Evolutionary conservation across 2,888 invertebrate species (phyloP), one percentile per base, ranked within the genome.

Genomic region (Epicampocera succincta): DNA sequence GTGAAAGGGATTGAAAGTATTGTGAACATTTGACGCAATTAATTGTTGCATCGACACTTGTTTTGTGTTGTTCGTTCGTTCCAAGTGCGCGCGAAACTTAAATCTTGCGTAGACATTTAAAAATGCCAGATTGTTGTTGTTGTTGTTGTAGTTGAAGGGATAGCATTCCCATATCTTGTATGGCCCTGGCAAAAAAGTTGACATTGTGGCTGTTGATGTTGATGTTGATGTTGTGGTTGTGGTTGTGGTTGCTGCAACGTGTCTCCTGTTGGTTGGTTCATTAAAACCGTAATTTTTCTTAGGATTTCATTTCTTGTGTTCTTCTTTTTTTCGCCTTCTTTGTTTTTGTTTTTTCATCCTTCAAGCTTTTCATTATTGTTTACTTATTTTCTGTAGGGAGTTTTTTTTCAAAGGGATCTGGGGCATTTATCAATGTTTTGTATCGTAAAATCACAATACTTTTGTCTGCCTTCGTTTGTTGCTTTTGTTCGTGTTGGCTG

Each of bases 31-130:
- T 83, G 81, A 83, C 83, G 83, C 83, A 78, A 76, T 83, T 83
- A 83, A 81, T 83, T 81, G 83, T 72, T 66, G 72, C 80, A 81
- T 81, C 83, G 81, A 81, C 83, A 83, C 83, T 81, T 83, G 83
- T 80, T 83, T 68, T 69, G 50, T 73, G 72, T 42, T 68, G 72
- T 58, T 77, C 66, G 46, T 74, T 48, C 61, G 72, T 58, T 77
- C n/a, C 66, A 52, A 71, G 60, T 58, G 60, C 60, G 76, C 66
- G 66, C 54, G 60, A 74, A 80, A 50, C 71, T 66, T 72, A 58
- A 65, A 76, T 76, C 42, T 71, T 75, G 82, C 83, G 75, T 75
- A 72, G 56, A 83, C 58, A 50, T 79, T 79, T 50, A 66, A 73
- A 79, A 52, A 66, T 52, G 44, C 38, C 29, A 54, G 52, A 29